Percentiles rank a stretch among this genome's conserved stretches.
Conservation (phyloP, 1,140 invertebrate species). For the Mycetomoellerius zeteki region DNA sequence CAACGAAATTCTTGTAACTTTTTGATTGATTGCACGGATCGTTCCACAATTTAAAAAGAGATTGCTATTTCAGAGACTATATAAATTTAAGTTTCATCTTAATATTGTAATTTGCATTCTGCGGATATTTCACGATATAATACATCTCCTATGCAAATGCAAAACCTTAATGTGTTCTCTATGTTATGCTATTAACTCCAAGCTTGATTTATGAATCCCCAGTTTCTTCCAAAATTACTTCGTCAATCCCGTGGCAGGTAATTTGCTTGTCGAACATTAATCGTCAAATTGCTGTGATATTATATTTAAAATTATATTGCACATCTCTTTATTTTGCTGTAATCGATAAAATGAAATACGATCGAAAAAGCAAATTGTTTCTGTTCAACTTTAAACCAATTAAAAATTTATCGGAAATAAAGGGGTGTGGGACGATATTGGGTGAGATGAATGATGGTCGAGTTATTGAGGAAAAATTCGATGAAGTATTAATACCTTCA, state of each 20-base stretch:
- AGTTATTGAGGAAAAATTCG: constrained; percentile 36
- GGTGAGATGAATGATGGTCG: background rate
- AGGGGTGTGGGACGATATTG: background rate
- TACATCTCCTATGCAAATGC: background rate
- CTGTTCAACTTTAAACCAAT: background rate
- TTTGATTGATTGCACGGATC: constrained; percentile 7
- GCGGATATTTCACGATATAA: background rate
- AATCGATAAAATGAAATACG: constrained; percentile 26
- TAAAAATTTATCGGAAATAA: constrained; percentile 19
- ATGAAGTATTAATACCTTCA: constrained; percentile 37
- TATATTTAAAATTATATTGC: constrained; percentile 15
- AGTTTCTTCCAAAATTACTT: constrained; percentile 31
- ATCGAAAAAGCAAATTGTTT: background rate
- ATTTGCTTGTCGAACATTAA: constrained; percentile 35
- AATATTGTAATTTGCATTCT: background rate
- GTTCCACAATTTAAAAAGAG: background rate
- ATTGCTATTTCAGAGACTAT: background rate
- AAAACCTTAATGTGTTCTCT: background rate
- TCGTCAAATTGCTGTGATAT: background rate
- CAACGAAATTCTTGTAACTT: background rate
- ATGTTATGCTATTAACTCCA: background rate
- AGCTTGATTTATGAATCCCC: constrained; percentile 44
- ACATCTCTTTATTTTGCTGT: background rate
- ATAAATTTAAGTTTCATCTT: background rate
- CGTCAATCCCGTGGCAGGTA: constrained; percentile 22